These are phyloP conservation scores for Polyodon spathula DNA, from an alignment of 2,113 vertebrate genomes.

Conservation along the genomic window DNA sequence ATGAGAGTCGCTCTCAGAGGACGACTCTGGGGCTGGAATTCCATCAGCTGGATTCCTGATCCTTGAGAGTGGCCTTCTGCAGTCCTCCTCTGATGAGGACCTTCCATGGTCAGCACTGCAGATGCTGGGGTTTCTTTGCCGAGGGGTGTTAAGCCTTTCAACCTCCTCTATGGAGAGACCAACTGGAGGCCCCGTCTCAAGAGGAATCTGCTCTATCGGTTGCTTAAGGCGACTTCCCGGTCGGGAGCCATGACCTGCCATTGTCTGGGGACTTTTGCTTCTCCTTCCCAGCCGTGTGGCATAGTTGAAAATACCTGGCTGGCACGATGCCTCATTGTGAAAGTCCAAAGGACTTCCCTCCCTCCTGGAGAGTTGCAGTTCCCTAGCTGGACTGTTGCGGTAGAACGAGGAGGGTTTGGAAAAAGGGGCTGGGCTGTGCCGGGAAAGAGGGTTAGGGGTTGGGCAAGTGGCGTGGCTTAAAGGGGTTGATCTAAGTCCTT, in stretches of 20 bases:
- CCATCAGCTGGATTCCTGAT: slow-evolving; percentile 89
- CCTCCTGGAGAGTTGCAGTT: slow-evolving; percentile 76
- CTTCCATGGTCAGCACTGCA: slow-evolving; percentile 94
- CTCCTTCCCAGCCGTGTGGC: slow-evolving; percentile 81
- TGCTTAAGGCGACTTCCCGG: slow-evolving; percentile 89
- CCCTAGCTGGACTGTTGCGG: slow-evolving; percentile 80
- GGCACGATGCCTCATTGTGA: slow-evolving; percentile 67
- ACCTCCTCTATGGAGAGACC: slow-evolving; percentile 93
- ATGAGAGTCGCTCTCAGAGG: slow-evolving; percentile 95
- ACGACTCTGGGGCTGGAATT: slow-evolving; percentile 85
- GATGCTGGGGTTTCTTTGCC: slow-evolving; percentile 90
- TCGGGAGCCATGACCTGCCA: slow-evolving; percentile 72
- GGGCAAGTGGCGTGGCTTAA: slow-evolving; percentile 84
- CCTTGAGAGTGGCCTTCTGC: slow-evolving; percentile 78
- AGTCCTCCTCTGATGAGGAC: slow-evolving; percentile 89
- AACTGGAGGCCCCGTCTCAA: slow-evolving; percentile 79
- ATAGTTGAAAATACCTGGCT: slow-evolving; percentile 81
- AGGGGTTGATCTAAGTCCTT: slow-evolving; percentile 71
- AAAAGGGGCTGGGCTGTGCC: slow-evolving; percentile 89
- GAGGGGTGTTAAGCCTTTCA: slow-evolving; percentile 90
- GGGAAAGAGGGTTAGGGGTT: slow-evolving; percentile 78
- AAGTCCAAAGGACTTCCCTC: slow-evolving; percentile 80
- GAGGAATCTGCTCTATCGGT: slow-evolving; percentile 77
- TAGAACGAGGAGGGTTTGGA: slow-evolving; percentile 84
- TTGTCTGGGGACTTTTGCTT: slow-evolving; percentile 89